Evolutionary conservation across 2,113 vertebrate species (phyloP).

Genomic region (Sula dactylatra): DNA sequence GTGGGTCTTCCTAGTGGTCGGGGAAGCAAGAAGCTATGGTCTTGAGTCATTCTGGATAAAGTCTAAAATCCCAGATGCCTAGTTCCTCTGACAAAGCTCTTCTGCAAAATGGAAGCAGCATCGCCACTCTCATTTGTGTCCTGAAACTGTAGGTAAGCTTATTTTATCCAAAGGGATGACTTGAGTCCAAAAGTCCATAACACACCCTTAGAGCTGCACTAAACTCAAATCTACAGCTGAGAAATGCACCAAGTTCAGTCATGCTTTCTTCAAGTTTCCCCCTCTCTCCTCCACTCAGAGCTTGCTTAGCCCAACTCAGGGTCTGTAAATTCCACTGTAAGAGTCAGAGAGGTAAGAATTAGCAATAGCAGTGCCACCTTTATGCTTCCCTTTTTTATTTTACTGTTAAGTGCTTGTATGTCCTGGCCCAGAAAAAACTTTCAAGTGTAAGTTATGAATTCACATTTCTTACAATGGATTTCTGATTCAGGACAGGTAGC

Average conservation of each 20-base stretch:
- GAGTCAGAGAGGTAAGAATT: not conserved
- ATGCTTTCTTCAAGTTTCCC: not conserved
- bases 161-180: not conserved
- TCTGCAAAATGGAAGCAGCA: not conserved
- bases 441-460: not conserved
- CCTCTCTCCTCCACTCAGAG: not conserved
- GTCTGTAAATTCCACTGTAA: not conserved
- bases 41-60: not conserved
- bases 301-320: not conserved
- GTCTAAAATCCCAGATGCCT: not conserved
- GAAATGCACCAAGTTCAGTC: not conserved
- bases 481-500: not conserved
- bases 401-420: not conserved
- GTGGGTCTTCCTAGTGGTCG: not conserved
- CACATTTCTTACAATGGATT: not conserved
- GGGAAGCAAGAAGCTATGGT: not conserved
- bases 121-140: not conserved
- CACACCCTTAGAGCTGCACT: not conserved
- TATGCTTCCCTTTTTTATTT: not conserved
- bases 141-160: not conserved
- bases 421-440: not conserved
- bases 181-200: not conserved
- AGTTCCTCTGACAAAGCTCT: not conserved
- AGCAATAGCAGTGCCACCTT: not conserved
- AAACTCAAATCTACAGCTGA: not conserved